Conservation (phyloP, 2,797 vertebrate species). For the Spinus olivaceus region DNA sequence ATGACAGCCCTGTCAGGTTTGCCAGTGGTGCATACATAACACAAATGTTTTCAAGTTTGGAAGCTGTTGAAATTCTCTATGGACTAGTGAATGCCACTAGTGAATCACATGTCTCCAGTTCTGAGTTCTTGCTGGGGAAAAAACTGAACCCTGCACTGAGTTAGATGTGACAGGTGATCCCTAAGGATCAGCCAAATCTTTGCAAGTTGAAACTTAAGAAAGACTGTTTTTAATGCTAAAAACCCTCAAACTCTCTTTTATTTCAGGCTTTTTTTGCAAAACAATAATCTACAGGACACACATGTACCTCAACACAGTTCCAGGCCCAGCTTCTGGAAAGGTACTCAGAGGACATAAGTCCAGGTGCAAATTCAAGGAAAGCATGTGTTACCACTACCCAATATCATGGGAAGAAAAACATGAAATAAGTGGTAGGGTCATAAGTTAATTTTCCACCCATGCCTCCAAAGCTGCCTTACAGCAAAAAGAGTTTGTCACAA, state of each 20-base stretch:
- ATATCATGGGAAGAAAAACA: background rate
- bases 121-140: background rate
- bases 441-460: background rate
- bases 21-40: background rate
- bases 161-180: background rate
- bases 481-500: conserved; percentile 2
- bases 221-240: background rate
- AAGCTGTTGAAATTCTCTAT: conserved; percentile 15
- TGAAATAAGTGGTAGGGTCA: background rate
- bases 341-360: background rate
- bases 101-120: background rate
- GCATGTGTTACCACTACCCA: background rate
- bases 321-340: background rate
- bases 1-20: background rate
- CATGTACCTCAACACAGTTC: background rate
- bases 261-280: background rate
- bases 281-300: background rate
- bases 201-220: background rate
- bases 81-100: background rate
- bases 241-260: background rate
- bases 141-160: background rate
- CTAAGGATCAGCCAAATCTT: background rate
- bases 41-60: background rate
- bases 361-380: background rate
- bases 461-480: background rate